These are phyloP conservation scores for Orussus abietinus DNA, from an alignment of 1,140 invertebrate species.

Conservation along the genomic window DNA sequence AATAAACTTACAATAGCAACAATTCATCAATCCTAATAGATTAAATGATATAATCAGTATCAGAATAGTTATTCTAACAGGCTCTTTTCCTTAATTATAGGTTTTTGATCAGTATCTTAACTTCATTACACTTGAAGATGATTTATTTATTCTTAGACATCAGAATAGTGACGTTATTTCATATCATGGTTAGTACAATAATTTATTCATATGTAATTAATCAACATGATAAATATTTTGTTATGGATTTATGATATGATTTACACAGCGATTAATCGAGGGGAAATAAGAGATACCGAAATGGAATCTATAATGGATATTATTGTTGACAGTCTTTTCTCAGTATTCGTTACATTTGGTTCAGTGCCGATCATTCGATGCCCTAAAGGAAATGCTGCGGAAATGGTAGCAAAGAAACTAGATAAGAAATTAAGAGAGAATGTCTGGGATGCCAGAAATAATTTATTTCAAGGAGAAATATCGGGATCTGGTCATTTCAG, in stretches of 20 bases:
- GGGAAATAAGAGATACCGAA: constrained; percentile 92
- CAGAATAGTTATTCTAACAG: constrained; percentile 1
- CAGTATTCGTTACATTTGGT: constrained; percentile 93
- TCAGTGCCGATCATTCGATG: constrained; percentile 94
- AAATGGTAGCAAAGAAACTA: constrained; percentile 95
- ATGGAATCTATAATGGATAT: constrained; percentile 93
- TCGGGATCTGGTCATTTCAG: constrained; percentile 68
- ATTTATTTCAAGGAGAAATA: constrained; percentile 85
- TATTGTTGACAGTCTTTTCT: constrained; percentile 95
- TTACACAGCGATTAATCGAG: constrained; percentile 81
- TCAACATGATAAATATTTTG: neutral
- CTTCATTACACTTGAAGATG: constrained; percentile 97
- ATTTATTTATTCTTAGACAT: constrained; percentile 92
- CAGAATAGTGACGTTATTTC: constrained; percentile 87
- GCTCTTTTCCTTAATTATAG: constrained; percentile 43
- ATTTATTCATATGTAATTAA: constrained; percentile 4
- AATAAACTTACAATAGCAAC: no score
- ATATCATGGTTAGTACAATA: constrained; percentile 74
- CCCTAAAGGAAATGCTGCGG: constrained; percentile 93
- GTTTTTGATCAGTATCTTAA: constrained; percentile 97
- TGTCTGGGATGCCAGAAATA: constrained; percentile 93
- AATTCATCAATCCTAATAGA: no score
- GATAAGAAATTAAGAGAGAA: constrained; percentile 98
- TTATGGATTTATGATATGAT: constrained; percentile 1
- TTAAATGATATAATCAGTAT: constrained; percentile 1